phyloP scores from a whole-genome alignment of 2,888 invertebrate species.

The Actias luna region DNA sequence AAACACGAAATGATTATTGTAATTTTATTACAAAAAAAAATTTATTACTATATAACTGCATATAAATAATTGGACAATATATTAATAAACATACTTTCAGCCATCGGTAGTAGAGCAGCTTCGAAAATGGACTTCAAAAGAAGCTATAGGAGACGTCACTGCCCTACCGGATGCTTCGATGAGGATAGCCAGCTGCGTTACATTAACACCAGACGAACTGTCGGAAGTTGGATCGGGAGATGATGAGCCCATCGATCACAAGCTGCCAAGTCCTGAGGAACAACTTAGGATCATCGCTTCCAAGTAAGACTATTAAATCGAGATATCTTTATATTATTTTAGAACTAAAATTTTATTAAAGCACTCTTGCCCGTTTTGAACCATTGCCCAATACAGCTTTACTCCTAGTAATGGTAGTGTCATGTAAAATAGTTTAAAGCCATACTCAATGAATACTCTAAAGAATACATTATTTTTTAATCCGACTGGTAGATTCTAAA shows the following conservation, averaged over 20 bases:
- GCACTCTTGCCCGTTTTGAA: too few species aligned
- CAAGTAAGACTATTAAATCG: slow-evolving; percentile 78
- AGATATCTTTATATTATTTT: neutral
- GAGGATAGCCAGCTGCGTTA: slow-evolving; percentile 83
- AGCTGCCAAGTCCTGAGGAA: slow-evolving; percentile 93
- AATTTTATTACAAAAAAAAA: neutral
- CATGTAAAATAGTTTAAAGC: too few species aligned
- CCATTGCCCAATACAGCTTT: too few species aligned
- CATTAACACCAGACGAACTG: slow-evolving; percentile 75
- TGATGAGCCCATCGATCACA: slow-evolving; percentile 89
- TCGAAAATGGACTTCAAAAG: slow-evolving; percentile 92
- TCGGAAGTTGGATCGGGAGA: slow-evolving; percentile 82
- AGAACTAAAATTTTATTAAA: too few species aligned
- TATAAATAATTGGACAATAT: neutral
- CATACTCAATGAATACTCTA: too few species aligned
- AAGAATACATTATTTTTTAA: too few species aligned
- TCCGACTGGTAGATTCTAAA: too few species aligned
- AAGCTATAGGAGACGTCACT: slow-evolving; percentile 91
- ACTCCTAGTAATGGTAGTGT: too few species aligned
- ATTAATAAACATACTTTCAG: slow-evolving; percentile 64
- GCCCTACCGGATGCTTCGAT: slow-evolving; percentile 89
- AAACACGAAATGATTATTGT: neutral
- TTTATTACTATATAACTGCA: too few species aligned
- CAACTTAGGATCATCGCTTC: slow-evolving; percentile 91
- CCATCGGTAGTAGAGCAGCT: slow-evolving; percentile 90